A percentile compares a stretch with the other conserved stretches of the same genome.
These are phyloP conservation scores for Pterocles burchelli DNA, from an alignment of 2,113 vertebrate species.

Conservation along the genomic window DNA sequence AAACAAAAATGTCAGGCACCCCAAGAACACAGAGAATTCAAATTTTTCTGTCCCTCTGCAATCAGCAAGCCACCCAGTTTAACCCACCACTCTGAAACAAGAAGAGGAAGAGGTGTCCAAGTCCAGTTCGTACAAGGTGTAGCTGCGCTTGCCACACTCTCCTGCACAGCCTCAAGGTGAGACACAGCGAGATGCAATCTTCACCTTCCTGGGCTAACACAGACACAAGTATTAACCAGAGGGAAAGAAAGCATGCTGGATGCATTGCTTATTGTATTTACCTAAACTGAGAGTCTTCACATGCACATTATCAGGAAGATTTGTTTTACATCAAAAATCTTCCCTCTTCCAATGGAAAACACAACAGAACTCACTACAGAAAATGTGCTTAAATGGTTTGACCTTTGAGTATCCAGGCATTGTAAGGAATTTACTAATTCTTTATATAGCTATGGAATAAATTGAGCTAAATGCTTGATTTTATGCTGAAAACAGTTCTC, in stretches of 20 bases:
- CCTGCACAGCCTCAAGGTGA: neutral
- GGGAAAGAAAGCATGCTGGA: neutral
- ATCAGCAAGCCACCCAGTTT: neutral
- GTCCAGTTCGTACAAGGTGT: neutral
- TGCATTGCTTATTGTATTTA: neutral
- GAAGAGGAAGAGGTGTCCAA: neutral
- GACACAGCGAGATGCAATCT: rapidly evolving
- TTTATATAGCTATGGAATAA: neutral
- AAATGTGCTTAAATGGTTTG: neutral
- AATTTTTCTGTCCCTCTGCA: too few species aligned
- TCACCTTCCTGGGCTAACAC: neutral
- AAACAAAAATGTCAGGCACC: rapidly evolving
- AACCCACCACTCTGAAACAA: neutral
- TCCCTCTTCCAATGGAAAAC: neutral
- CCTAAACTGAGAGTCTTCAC: neutral
- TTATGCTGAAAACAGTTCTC: neutral
- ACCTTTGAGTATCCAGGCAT: conserved; percentile 3
- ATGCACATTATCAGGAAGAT: neutral
- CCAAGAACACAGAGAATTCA: neutral
- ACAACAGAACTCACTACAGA: neutral
- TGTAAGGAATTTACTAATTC: neutral
- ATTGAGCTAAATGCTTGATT: neutral
- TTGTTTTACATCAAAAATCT: neutral
- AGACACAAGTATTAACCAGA: neutral
- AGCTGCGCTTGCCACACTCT: neutral